phyloP scores from a whole-genome alignment of 2,888 invertebrate genomes.

The Geotrupes spiniger region DNA sequence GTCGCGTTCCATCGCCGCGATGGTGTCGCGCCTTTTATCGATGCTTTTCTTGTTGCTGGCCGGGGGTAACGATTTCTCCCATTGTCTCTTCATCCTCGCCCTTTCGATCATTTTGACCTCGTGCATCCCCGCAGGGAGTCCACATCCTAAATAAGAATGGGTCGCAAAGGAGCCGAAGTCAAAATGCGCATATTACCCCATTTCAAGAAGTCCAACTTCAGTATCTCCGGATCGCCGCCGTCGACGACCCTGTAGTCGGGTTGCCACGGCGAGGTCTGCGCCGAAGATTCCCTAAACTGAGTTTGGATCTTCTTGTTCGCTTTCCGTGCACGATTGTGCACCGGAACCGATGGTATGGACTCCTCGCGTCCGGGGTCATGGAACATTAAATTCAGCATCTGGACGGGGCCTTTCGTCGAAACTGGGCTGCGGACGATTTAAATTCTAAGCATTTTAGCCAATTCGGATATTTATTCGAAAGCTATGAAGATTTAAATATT shows the following conservation, averaged over 20 bases:
- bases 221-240: conserved; percentile 60
- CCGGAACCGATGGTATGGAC: too few species aligned
- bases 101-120: conserved; percentile 66
- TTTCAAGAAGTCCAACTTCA: conserved; percentile 57
- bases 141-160: conserved; percentile 48
- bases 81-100: conserved; percentile 63
- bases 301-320: conserved; percentile 60
- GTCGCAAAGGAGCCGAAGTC: too few species aligned
- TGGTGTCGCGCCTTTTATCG: conserved; percentile 61
- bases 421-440: too few species aligned
- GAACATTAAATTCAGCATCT: too few species aligned
- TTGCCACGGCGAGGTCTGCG: conserved; percentile 77
- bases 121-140: conserved; percentile 61
- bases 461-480: too few species aligned
- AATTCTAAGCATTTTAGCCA: too few species aligned
- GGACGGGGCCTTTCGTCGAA: too few species aligned
- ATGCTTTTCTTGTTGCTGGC: conserved; percentile 56
- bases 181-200: conserved; percentile 39
- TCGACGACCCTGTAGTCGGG: conserved; percentile 56
- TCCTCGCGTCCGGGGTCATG: too few species aligned
- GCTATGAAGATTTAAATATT: too few species aligned
- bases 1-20: conserved; percentile 76
- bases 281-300: conserved; percentile 69
- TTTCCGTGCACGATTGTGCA: neutral
- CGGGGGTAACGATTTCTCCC: conserved; percentile 60